A percentile compares a stretch with the other conserved stretches of the same genome.
These are phyloP conservation scores for Luehdorfia chinensis DNA, from an alignment of 1,140 invertebrate genomes.

Conservation along the genomic window DNA sequence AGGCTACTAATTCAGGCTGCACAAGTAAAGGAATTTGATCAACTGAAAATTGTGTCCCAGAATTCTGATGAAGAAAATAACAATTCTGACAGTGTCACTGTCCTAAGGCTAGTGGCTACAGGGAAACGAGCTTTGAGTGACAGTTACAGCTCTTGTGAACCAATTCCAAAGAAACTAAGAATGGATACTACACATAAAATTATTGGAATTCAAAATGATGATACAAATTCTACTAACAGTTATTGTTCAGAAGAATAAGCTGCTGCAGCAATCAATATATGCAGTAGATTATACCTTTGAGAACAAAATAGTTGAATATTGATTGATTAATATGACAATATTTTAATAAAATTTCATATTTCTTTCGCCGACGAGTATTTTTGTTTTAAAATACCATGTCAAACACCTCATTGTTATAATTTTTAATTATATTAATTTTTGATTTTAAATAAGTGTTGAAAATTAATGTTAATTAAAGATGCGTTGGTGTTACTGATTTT, in stretches of 20 bases:
- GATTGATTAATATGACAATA: slow-evolving; percentile 10
- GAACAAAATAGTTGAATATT: slow-evolving; percentile 7
- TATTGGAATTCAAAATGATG: slow-evolving; percentile 29
- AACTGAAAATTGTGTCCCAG: slow-evolving; percentile 25
- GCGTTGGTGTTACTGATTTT: not conserved
- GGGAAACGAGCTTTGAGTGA: slow-evolving; percentile 49
- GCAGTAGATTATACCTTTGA: not conserved
- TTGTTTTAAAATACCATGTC: not conserved
- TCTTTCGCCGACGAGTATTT: not conserved
- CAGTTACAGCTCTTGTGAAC: slow-evolving; percentile 49
- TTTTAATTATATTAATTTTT: slow-evolving; percentile 4
- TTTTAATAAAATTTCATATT: too few species aligned
- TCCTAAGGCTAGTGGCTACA: slow-evolving; percentile 35
- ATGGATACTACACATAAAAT: slow-evolving; percentile 18
- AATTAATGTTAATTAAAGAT: not conserved
- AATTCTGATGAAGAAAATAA: slow-evolving; percentile 47
- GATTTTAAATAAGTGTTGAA: not conserved
- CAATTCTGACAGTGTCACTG: slow-evolving; percentile 31
- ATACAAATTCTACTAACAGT: slow-evolving; percentile 49
- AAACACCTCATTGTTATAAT: not conserved
- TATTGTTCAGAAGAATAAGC: slow-evolving; percentile 28
- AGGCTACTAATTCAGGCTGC: slow-evolving; percentile 37
- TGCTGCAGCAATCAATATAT: slow-evolving; percentile 22
- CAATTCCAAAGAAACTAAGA: slow-evolving; percentile 51
- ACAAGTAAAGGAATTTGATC: slow-evolving; percentile 25